Conservation (phyloP, 2,888 invertebrate species). For the Cephonodes hylas region DNA sequence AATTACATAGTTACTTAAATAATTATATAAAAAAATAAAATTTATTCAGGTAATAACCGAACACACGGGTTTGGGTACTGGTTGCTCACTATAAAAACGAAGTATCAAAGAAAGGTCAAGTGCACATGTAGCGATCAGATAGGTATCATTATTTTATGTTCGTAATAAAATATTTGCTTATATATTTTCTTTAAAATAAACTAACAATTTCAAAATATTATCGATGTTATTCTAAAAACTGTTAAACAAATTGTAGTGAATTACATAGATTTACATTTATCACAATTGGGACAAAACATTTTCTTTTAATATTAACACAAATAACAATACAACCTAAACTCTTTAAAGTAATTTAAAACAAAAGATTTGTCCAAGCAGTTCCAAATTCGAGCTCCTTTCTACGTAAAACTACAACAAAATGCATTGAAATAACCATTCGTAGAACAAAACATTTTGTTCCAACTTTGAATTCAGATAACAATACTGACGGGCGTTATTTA, state of each 20-base stretch:
- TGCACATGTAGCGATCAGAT: background rate
- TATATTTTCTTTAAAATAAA: background rate
- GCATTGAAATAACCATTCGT: slow-evolving; percentile 3
- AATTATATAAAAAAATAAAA: background rate
- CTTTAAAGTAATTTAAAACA: background rate
- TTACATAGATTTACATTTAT: too few species aligned
- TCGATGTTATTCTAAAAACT: too few species aligned
- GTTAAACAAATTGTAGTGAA: too few species aligned
- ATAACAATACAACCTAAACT: too few species aligned
- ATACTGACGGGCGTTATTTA: slow-evolving; percentile 35
- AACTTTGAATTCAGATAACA: slow-evolving; percentile 39
- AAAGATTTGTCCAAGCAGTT: background rate
- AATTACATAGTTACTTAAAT: too few species aligned
- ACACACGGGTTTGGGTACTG: background rate
- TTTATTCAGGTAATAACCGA: background rate
- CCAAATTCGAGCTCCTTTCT: background rate
- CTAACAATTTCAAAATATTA: too few species aligned
- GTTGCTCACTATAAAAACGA: background rate
- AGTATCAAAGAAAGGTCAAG: background rate
- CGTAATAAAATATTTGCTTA: background rate
- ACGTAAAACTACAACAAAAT: background rate
- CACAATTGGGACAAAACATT: too few species aligned
- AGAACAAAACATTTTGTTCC: slow-evolving; percentile 24
- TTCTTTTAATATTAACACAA: too few species aligned
- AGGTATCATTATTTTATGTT: background rate